Evolutionary conservation across 1,140 invertebrate genomes (phyloP).

Genomic region (Pachypsylla venusta): DNA sequence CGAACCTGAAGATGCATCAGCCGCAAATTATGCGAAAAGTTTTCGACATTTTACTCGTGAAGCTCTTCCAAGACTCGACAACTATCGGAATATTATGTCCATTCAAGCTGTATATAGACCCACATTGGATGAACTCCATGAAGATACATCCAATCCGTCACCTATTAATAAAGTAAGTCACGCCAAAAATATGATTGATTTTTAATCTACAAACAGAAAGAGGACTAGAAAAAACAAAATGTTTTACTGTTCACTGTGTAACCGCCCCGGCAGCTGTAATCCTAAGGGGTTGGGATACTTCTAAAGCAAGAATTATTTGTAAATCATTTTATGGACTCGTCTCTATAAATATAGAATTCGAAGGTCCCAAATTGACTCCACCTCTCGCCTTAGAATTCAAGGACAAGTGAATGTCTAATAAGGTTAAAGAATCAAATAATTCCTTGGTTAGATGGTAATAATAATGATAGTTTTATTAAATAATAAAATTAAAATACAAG

Average conservation of each 20-base stretch:
- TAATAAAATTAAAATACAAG: not conserved
- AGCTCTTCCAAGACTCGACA: conserved; percentile 76
- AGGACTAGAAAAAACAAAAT: conserved; percentile 10
- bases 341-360: no score
- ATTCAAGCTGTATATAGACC: conserved; percentile 76
- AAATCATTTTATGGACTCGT: no score
- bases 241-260: conserved; percentile 9
- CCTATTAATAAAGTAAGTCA: not conserved
- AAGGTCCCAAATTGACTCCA: no score
- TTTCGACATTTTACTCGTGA: conserved; percentile 79
- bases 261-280: no score
- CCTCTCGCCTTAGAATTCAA: no score
- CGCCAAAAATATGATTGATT: not conserved
- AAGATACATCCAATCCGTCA: conserved; percentile 27
- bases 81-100: conserved; percentile 84
- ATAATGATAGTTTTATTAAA: not conserved
- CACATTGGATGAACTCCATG: conserved; percentile 83
- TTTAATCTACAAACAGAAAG: not conserved
- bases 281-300: no score
- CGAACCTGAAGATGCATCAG: conserved; percentile 33
- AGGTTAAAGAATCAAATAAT: no score
- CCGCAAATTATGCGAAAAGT: conserved; percentile 64
- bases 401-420: no score
- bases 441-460: no score
- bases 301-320: no score